Evolutionary conservation across 2,888 invertebrate species (phyloP).

Genomic region (Sialis lutaria): DNA sequence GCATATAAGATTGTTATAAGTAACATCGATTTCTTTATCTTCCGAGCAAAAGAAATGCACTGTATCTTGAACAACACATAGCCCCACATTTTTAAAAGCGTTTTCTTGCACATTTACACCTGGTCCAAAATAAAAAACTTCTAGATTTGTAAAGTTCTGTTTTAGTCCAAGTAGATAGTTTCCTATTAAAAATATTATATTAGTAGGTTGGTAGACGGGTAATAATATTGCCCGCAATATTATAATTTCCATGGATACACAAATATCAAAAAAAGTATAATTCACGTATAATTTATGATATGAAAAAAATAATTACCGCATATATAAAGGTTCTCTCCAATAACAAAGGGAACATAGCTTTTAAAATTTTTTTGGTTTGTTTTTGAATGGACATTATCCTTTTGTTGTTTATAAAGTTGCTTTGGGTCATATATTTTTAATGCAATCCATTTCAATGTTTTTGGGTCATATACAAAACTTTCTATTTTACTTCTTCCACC

Average conservation of each 20-base stretch:
- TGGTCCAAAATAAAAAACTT: slow-evolving; percentile 5
- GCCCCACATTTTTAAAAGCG: background rate
- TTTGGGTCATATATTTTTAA: slow-evolving; percentile 2
- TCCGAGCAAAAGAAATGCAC: slow-evolving; percentile 1
- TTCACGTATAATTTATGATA: too few species aligned
- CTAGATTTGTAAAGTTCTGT: slow-evolving; percentile 1
- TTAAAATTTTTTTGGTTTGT: background rate
- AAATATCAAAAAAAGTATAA: too few species aligned
- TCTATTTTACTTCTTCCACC: slow-evolving; percentile 1
- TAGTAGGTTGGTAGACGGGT: too few species aligned
- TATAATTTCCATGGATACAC: too few species aligned
- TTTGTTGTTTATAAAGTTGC: background rate
- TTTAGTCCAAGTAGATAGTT: slow-evolving; percentile 3
- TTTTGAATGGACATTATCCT: background rate
- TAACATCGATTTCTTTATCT: background rate
- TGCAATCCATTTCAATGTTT: background rate
- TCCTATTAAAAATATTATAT: background rate
- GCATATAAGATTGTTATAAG: background rate
- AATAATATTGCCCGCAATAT: too few species aligned
- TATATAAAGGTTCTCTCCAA: slow-evolving; percentile 2
- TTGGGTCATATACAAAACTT: slow-evolving; percentile 1
- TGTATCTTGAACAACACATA: slow-evolving; percentile 1
- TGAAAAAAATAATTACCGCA: too few species aligned
- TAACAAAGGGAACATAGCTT: slow-evolving; percentile 1
- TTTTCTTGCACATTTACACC: background rate